Conservation (phyloP, 2,113 vertebrate genomes). For the Anser cygnoides region DNA sequence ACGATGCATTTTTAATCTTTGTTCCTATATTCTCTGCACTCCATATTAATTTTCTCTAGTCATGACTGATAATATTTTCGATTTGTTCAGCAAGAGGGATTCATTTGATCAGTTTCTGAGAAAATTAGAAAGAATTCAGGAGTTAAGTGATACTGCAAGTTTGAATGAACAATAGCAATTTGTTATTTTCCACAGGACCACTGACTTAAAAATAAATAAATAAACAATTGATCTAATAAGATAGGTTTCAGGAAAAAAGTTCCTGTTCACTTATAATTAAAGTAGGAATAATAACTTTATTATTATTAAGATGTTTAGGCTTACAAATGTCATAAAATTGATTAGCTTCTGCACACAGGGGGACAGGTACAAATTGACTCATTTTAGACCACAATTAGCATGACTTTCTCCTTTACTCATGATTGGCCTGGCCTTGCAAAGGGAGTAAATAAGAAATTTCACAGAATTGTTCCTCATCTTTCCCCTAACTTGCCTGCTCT, state of each 20-base stretch:
- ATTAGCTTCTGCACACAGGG: not conserved
- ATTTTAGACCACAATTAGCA: not conserved
- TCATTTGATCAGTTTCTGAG: conserved; percentile 67
- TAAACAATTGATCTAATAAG: not conserved
- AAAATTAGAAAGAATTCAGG: conserved; percentile 61
- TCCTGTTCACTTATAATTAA: not conserved
- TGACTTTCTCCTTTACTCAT: not conserved
- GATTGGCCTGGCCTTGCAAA: not conserved
- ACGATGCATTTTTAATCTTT: conserved; percentile 59
- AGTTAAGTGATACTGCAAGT: conserved; percentile 28
- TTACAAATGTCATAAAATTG: conserved; percentile 19
- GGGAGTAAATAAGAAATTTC: not conserved
- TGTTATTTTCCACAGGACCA: conserved; percentile 6
- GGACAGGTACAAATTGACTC: not conserved
- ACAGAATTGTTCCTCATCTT: not conserved
- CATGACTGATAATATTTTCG: conserved; percentile 69
- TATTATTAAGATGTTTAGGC: not conserved
- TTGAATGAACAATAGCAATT: conserved; percentile 36
- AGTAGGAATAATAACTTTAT: not conserved
- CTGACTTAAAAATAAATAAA: not conserved
- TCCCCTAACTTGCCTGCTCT: not conserved
- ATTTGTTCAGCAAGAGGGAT: conserved; percentile 63
- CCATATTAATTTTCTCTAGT: conserved; percentile 68
- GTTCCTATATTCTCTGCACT: not conserved
- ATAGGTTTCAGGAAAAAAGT: not conserved